Percentiles rank a stretch among this genome's conserved stretches.
These are phyloP conservation scores for Vulpes ferrilata DNA, from an alignment of 2,113 vertebrate species.

Conservation along the genomic window DNA sequence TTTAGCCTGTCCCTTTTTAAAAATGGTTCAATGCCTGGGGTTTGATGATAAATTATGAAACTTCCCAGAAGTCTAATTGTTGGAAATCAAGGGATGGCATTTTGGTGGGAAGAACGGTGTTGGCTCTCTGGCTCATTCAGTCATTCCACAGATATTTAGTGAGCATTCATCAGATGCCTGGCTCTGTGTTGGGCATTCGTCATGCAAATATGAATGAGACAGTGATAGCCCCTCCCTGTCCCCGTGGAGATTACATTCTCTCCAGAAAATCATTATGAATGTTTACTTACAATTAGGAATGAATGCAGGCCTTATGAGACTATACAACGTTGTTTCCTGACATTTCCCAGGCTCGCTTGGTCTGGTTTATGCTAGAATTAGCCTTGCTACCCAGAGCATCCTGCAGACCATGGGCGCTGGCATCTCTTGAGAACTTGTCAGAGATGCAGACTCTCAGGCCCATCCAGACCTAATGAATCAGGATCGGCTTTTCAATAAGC, in stretches of 20 bases:
- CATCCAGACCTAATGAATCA: background rate
- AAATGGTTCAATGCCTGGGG: background rate
- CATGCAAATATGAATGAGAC: background rate
- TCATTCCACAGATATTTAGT: background rate
- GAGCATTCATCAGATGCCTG: background rate
- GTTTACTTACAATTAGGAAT: background rate
- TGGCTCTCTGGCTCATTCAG: background rate
- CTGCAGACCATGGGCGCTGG: background rate
- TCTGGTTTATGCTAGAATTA: background rate
- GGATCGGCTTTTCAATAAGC: background rate
- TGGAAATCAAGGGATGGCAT: background rate
- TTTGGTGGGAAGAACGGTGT: background rate
- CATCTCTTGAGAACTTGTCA: background rate
- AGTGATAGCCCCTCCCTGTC: too few relatives aligned
- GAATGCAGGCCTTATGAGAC: background rate
- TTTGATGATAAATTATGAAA: background rate
- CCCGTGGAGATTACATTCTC: background rate
- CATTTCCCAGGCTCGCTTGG: background rate
- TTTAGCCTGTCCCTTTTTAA: background rate
- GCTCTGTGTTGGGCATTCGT: background rate
- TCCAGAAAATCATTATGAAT: background rate
- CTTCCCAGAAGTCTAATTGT: background rate
- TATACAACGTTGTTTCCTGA: background rate
- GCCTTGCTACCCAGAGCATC: background rate
- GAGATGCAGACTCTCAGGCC: background rate